Evolutionary conservation across 2,113 vertebrate species (phyloP).

Genomic region (Capreolus pygargus): DNA sequence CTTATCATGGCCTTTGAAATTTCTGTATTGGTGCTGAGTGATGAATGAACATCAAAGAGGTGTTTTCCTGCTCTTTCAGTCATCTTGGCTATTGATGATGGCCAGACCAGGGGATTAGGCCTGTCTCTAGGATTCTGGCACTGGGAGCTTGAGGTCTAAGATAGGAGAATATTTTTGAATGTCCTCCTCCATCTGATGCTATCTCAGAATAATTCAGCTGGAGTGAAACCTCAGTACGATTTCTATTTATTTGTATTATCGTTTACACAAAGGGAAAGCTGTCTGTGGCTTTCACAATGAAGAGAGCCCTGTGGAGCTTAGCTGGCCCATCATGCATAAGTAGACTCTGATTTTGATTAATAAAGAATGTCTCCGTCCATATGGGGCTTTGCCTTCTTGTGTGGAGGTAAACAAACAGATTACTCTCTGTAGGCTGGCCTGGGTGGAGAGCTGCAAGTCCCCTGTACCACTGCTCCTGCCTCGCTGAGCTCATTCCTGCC

Average conservation of each 20-base stretch:
- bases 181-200: conserved; percentile 21
- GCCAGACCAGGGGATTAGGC: conserved; percentile 42
- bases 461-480: background rate
- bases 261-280: background rate
- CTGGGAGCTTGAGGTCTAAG: background rate
- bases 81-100: conserved; percentile 39
- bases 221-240: background rate
- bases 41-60: conserved; percentile 57
- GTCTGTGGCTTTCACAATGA: conserved; percentile 13
- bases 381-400: background rate
- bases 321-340: background rate
- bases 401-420: conserved; percentile 20
- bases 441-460: background rate
- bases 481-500: background rate
- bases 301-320: background rate
- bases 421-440: background rate
- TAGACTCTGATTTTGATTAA: conserved; percentile 17
- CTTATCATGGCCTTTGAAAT: conserved; percentile 70
- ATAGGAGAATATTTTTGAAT: conserved; percentile 44
- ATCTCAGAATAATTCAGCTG: conserved; percentile 27
- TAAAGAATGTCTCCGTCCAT: background rate
- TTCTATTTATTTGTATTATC: conserved; percentile 31
- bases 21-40: conserved; percentile 49
- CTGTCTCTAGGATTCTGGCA: conserved; percentile 35
- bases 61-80: conserved; percentile 37